Percentiles rank a stretch among this genome's conserved stretches.
Conservation (phyloP, 2,113 vertebrate species). For the Oenanthe oenanthe region DNA sequence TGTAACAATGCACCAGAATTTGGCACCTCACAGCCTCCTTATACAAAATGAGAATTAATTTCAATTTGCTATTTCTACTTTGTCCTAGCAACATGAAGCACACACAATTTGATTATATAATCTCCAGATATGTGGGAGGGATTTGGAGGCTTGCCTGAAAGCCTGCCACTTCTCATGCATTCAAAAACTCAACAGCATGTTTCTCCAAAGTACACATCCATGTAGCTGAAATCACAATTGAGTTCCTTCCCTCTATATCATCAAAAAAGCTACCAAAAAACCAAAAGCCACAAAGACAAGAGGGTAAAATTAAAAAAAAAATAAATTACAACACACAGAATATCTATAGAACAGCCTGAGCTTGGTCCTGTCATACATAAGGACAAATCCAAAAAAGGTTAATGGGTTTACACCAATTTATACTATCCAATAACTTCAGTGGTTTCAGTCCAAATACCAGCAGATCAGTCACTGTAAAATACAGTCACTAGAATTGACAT, state of each 20-base stretch:
- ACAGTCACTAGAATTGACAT: neutral
- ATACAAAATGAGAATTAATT: constrained; percentile 5
- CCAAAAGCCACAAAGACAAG: neutral
- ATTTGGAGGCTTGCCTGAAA: constrained; percentile 37
- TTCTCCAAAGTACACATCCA: neutral
- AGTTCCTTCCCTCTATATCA: neutral
- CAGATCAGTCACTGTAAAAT: neutral
- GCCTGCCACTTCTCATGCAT: neutral
- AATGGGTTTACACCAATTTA: neutral
- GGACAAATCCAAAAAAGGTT: neutral
- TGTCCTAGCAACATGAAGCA: constrained; percentile 21
- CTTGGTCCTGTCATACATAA: neutral
- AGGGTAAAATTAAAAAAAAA: neutral
- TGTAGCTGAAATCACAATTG: neutral
- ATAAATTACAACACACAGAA: neutral
- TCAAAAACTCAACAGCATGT: neutral
- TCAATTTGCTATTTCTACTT: constrained; percentile 40
- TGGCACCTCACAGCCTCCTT: neutral
- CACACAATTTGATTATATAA: constrained; percentile 35
- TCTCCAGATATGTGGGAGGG: neutral
- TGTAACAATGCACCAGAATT: neutral
- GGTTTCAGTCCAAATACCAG: constrained; percentile 18
- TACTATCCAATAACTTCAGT: neutral
- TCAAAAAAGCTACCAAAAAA: neutral
- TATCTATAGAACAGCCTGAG: neutral